These are phyloP conservation scores for Caenorhabditis doughertyi DNA, from an alignment of 2,888 invertebrate species.

Conservation along the genomic window DNA sequence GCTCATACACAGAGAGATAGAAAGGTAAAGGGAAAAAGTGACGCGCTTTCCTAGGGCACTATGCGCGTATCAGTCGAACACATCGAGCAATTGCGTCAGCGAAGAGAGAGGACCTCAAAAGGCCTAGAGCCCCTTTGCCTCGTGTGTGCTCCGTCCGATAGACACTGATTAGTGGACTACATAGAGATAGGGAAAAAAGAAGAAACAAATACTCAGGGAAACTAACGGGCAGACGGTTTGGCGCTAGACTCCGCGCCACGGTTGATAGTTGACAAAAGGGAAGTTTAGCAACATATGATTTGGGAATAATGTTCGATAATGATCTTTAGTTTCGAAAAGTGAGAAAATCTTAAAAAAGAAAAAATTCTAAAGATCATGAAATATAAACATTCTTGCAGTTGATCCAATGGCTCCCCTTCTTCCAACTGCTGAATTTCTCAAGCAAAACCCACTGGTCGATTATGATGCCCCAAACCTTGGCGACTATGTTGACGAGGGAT, in stretches of 20 bases:
- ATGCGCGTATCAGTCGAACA: conserved; percentile 38
- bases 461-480: conserved; percentile 73
- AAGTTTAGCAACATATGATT: conserved; percentile 2
- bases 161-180: conserved; percentile 57
- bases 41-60: conserved; percentile 37
- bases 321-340: background rate
- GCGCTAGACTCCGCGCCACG: conserved; percentile 40
- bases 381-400: conserved; percentile 52
- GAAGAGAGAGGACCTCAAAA: conserved; percentile 6
- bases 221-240: conserved; percentile 48
- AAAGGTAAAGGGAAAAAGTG: conserved; percentile 18
- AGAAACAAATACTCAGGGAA: conserved; percentile 41
- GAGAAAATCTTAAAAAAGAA: background rate
- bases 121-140: background rate
- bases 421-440: conserved; percentile 73
- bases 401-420: conserved; percentile 75
- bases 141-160: conserved; percentile 44
- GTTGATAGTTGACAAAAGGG: conserved; percentile 1
- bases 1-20: conserved; percentile 16
- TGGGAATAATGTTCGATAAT: background rate
- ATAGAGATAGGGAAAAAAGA: conserved; percentile 16
- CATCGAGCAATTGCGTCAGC: conserved; percentile 67
- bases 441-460: conserved; percentile 78
- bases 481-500: conserved; percentile 65
- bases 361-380: background rate